Percentiles rank a stretch among this genome's conserved stretches.
phyloP scores from a whole-genome alignment of 2,113 vertebrate species.

The Oreotrochilus melanogaster region DNA sequence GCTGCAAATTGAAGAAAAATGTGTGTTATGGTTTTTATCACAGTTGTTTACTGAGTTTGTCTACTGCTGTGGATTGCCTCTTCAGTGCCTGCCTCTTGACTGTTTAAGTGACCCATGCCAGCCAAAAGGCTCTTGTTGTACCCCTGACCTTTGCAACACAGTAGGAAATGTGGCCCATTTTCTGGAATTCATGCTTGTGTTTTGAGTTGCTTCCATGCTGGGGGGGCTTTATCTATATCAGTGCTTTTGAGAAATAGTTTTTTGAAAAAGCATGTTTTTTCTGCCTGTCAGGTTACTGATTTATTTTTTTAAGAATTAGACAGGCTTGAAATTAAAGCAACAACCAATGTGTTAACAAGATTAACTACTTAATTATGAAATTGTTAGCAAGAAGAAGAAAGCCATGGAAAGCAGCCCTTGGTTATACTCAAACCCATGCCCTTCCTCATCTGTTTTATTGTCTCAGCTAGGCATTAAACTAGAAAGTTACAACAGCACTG shows the following conservation, averaged over 20 bases:
- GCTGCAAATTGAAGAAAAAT: background rate
- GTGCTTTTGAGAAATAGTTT: background rate
- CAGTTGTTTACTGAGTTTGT: background rate
- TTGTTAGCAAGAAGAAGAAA: background rate
- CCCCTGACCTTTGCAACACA: background rate
- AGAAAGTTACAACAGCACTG: background rate
- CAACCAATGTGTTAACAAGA: background rate
- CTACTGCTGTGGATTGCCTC: background rate
- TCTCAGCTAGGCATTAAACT: background rate
- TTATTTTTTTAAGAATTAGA: conserved; percentile 6
- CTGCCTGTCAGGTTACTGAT: conserved; percentile 3
- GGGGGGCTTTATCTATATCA: background rate
- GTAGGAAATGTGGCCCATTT: background rate
- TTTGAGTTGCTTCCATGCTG: background rate
- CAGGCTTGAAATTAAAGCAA: conserved; percentile 59
- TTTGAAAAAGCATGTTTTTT: background rate
- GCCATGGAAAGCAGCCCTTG: background rate
- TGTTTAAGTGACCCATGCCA: fast-evolving
- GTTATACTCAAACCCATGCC: background rate
- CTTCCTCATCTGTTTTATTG: background rate
- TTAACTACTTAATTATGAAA: conserved; percentile 32
- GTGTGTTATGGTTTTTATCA: background rate
- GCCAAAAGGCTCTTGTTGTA: background rate
- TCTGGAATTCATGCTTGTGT: background rate
- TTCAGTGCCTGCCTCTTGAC: background rate